Evolutionary conservation across 1,140 invertebrate genomes (phyloP).

Genomic region (Orius insidiosus): DNA sequence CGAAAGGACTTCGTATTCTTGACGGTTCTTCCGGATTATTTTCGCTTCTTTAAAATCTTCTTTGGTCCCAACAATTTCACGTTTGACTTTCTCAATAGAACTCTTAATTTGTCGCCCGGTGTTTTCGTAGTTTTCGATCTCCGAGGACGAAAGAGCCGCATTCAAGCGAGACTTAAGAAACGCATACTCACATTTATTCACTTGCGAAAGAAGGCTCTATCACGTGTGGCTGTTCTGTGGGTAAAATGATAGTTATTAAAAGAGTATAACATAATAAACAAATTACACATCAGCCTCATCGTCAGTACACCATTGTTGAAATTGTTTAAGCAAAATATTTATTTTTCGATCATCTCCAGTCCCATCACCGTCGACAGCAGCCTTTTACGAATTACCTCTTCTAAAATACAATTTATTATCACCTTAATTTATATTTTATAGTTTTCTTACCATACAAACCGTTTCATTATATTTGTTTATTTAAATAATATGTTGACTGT

Average conservation of each 20-base stretch:
- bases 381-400: constrained; percentile 80
- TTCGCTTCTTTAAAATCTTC: constrained; percentile 58
- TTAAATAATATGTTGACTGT: too few relatives aligned
- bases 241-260: too few relatives aligned
- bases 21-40: constrained; percentile 67
- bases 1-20: constrained; percentile 84
- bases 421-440: not conserved
- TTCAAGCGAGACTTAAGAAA: constrained; percentile 67
- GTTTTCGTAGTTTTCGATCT: constrained; percentile 66
- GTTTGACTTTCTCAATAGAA: constrained; percentile 55
- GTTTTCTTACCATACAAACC: too few relatives aligned
- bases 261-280: too few relatives aligned
- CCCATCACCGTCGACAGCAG: constrained; percentile 86
- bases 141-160: constrained; percentile 58
- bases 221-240: constrained; percentile 31
- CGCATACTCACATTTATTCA: constrained; percentile 75
- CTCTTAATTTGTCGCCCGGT: constrained; percentile 57
- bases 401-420: constrained; percentile 32
- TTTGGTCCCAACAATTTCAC: constrained; percentile 50
- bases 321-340: constrained; percentile 68
- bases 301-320: constrained; percentile 74
- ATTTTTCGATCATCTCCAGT: constrained; percentile 84
- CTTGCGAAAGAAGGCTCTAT: constrained; percentile 61
- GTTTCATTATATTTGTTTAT: too few relatives aligned
- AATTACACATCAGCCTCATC: constrained; percentile 38